A percentile compares a stretch with the other conserved stretches of the same genome.
These are phyloP conservation scores for Sylvia atricapilla DNA, from an alignment of 2,113 vertebrate species.

Conservation along the genomic window DNA sequence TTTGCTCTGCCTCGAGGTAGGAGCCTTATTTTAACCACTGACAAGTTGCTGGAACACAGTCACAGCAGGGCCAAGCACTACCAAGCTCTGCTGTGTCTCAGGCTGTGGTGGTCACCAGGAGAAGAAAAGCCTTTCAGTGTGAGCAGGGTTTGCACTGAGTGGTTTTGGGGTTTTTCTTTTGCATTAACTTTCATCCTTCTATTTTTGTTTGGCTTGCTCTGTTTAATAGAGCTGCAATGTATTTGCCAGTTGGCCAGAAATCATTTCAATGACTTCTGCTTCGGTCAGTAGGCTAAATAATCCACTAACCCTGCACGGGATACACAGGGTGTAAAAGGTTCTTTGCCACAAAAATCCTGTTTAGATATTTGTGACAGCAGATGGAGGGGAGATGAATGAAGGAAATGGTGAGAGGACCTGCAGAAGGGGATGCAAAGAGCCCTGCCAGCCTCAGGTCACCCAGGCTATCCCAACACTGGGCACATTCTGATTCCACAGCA, in stretches of 20 bases:
- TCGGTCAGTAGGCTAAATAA: background rate
- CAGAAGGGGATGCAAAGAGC: background rate
- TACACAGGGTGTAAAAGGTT: background rate
- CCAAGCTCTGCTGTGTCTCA: background rate
- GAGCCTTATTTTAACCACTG: background rate
- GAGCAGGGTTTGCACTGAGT: background rate
- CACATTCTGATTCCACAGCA: background rate
- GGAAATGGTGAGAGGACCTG: background rate
- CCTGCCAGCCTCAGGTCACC: background rate
- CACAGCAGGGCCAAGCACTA: background rate
- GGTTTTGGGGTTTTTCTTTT: background rate
- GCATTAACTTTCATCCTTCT: background rate
- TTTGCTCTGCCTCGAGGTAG: conserved; percentile 69
- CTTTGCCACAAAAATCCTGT: background rate
- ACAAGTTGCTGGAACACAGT: background rate
- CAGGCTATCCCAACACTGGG: background rate
- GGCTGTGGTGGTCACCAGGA: background rate
- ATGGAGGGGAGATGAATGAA: background rate
- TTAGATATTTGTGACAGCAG: background rate
- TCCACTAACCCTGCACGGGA: background rate
- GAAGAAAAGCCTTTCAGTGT: background rate
- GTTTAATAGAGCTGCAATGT: background rate
- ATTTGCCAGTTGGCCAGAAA: background rate
- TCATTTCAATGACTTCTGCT: background rate
- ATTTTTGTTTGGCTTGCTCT: background rate